phyloP scores from a whole-genome alignment of 2,113 vertebrate genomes.

The Microtus richardsoni region DNA sequence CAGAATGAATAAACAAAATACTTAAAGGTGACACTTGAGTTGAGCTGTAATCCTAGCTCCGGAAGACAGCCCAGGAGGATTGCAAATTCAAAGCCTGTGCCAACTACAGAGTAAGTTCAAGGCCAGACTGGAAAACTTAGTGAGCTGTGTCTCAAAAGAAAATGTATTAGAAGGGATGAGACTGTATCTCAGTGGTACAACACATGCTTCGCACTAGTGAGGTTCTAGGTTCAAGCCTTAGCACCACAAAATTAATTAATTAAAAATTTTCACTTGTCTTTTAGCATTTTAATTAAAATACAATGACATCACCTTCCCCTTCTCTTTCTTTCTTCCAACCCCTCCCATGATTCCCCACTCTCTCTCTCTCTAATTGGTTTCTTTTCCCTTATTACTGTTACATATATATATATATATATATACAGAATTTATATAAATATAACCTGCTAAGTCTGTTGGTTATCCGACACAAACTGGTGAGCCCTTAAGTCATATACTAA shows the following conservation, averaged over 20 bases:
- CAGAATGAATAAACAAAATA: constrained; percentile 40
- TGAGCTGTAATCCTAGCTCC: background rate
- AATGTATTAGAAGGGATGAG: background rate
- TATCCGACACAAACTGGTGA: background rate
- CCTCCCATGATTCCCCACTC: background rate
- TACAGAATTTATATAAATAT: background rate
- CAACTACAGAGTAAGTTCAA: background rate
- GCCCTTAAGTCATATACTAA: background rate
- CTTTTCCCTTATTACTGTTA: background rate
- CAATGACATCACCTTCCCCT: background rate
- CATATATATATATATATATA: background rate
- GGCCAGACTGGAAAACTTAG: background rate
- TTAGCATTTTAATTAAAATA: background rate
- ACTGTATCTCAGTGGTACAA: background rate
- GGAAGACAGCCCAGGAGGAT: background rate
- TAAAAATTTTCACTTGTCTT: background rate
- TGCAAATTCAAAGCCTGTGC: background rate
- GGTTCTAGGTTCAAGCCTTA: background rate
- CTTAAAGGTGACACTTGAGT: background rate
- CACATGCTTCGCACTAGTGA: background rate
- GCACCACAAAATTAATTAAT: background rate
- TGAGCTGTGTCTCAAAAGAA: background rate
- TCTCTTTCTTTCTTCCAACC: background rate
- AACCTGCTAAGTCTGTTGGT: background rate
- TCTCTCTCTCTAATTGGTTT: background rate